Evolutionary conservation across 2,888 invertebrate species (phyloP).

Genomic region (Pyrochroa serraticornis): DNA sequence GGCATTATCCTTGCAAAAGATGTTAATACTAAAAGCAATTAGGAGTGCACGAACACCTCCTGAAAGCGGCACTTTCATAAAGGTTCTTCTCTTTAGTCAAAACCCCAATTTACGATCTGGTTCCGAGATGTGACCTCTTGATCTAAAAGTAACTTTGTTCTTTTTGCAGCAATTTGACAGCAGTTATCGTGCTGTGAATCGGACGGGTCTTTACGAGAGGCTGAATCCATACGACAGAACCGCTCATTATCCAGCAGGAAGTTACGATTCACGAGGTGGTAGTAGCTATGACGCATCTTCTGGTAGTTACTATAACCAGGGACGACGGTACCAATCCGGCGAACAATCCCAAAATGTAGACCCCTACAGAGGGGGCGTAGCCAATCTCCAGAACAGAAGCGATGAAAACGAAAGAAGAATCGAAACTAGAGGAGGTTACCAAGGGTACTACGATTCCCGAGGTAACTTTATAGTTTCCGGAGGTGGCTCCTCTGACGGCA

Average conservation of each 20-base stretch:
- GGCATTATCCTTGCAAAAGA: no score
- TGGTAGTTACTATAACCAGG: constrained; percentile 1
- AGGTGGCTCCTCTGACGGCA: no score
- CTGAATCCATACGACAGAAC: constrained; percentile 22
- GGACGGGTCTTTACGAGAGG: constrained; percentile 45
- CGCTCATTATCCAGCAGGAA: constrained; percentile 10
- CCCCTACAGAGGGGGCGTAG: no score
- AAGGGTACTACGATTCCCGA: no score
- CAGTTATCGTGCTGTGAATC: constrained; percentile 40
- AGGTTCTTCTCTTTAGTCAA: background rate
- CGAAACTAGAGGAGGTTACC: no score
- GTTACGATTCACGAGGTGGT: constrained; percentile 14
- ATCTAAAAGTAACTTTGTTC: constrained; percentile 21
- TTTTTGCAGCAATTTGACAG: constrained; percentile 47
- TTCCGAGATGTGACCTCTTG: constrained; percentile 14
- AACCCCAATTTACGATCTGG: constrained; percentile 17
- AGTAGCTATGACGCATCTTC: background rate
- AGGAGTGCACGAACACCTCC: constrained; percentile 2
- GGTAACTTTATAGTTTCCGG: no score
- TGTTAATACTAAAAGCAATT: no score
- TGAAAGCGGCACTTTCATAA: constrained; percentile 20
- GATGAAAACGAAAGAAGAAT: no score
- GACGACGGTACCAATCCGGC: constrained; percentile 1
- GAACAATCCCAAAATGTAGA: background rate
- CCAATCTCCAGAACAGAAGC: no score